Evolutionary conservation across 2,797 vertebrate genomes (phyloP).

Genomic region (Vespertilio murinus): DNA sequence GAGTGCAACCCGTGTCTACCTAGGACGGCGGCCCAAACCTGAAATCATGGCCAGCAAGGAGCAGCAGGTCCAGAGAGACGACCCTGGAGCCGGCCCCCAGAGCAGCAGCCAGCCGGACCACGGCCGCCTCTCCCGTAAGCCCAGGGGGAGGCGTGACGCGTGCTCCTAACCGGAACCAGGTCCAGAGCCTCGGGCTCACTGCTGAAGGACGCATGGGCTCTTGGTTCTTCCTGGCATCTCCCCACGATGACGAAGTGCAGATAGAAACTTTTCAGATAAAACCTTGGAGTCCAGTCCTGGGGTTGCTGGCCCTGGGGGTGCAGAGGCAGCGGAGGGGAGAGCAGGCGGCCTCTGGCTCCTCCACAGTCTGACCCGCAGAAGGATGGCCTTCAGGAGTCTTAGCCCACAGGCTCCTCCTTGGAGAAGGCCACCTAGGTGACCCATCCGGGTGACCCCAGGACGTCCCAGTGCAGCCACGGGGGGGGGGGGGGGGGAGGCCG

Average conservation of each 20-base stretch:
- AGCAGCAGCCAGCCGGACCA: slow-evolving; percentile 89
- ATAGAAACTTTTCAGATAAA: not conserved
- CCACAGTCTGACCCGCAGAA: not conserved
- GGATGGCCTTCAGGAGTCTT: not conserved
- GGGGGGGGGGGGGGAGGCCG: not conserved
- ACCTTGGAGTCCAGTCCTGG: not conserved
- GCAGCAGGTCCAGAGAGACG: slow-evolving; percentile 86
- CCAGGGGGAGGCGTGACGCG: accelerated
- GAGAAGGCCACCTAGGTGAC: not conserved
- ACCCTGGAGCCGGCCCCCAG: slow-evolving; percentile 86
- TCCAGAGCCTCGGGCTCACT: not conserved
- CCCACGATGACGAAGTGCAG: not conserved
- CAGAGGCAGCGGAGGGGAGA: not conserved
- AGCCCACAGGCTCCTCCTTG: not conserved
- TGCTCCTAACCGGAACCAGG: not conserved
- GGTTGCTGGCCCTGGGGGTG: not conserved
- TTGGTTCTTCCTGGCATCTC: not conserved
- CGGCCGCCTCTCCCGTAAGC: slow-evolving; percentile 94
- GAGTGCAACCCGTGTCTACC: slow-evolving; percentile 45
- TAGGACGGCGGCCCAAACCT: slow-evolving; percentile 87
- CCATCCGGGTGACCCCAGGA: not conserved
- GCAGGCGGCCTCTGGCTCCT: not conserved
- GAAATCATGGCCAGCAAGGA: slow-evolving; percentile 88
- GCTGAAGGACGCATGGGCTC: not conserved
- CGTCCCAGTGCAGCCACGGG: not conserved